A percentile compares a stretch with the other conserved stretches of the same genome.
Evolutionary conservation across 2,888 invertebrate genomes (phyloP).

Genomic region (Melinaea marsaeus): DNA sequence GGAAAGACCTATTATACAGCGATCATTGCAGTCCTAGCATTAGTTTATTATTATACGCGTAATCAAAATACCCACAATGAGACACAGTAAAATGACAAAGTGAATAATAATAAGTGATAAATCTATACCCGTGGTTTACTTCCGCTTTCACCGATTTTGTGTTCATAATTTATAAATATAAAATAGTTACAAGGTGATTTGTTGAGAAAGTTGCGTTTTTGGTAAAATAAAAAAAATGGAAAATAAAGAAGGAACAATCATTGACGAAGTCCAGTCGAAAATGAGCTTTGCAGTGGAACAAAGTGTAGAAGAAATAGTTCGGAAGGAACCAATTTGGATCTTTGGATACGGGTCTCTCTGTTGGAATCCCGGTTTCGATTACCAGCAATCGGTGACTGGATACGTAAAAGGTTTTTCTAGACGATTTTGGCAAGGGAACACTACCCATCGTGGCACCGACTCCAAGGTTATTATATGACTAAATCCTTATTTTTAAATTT

Average conservation of each 20-base stretch:
- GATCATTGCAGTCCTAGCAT: conserved; percentile 40
- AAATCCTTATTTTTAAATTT: conserved; percentile 8
- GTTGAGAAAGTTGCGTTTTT: conserved; percentile 23
- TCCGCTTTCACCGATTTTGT: conserved; percentile 41
- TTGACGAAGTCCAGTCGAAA: conserved; percentile 4
- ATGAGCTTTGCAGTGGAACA: conserved; percentile 25
- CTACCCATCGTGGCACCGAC: conserved; percentile 86
- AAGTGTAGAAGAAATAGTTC: conserved; percentile 41
- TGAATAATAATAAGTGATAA: conserved; percentile 49
- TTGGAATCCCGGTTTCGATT: conserved; percentile 96
- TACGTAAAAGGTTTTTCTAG: conserved; percentile 88
- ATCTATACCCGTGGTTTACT: conserved; percentile 42
- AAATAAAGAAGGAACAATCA: conserved; percentile 17
- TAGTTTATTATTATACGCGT: conserved; percentile 48
- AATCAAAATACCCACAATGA: conserved; percentile 55
- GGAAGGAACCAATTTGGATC: conserved; percentile 85
- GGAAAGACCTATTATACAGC: conserved; percentile 39
- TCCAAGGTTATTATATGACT: conserved; percentile 76
- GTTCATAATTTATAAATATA: conserved; percentile 31
- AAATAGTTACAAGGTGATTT: conserved; percentile 14
- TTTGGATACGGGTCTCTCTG: conserved; percentile 97
- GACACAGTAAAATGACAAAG: conserved; percentile 55
- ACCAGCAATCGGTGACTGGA: conserved; percentile 87
- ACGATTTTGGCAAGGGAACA: conserved; percentile 95
- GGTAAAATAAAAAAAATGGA: conserved; percentile 32